Evolutionary conservation across 1,140 invertebrate species (phyloP).

Genomic region (Anthonomus grandis): DNA sequence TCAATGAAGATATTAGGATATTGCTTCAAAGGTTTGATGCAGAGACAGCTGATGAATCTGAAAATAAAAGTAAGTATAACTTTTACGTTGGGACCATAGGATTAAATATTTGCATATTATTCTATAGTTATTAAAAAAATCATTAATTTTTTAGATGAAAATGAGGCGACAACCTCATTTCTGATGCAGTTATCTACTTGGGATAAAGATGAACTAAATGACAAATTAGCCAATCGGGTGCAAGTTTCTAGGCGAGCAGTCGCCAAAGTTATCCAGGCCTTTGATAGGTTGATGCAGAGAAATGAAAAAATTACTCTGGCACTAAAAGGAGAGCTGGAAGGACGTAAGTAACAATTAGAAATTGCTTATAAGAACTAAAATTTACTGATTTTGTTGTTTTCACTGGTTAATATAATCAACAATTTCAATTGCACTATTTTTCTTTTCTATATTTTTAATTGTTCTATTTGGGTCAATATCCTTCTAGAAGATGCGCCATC

Average conservation of each 20-base stretch:
- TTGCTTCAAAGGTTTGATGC: slow-evolving; percentile 94
- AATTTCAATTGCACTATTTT: not conserved
- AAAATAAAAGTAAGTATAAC: slow-evolving; percentile 82
- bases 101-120: not conserved
- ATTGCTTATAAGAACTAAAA: slow-evolving; percentile 4
- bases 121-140: not conserved
- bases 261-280: slow-evolving; percentile 93
- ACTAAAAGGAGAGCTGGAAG: slow-evolving; percentile 78
- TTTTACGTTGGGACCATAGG: not conserved
- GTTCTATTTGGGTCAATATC: too few species aligned
- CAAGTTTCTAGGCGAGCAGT: slow-evolving; percentile 91
- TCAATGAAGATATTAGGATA: slow-evolving; percentile 95
- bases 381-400: not conserved
- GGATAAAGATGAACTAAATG: slow-evolving; percentile 96
- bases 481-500: slow-evolving; percentile 61
- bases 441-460: not conserved
- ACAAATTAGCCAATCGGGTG: slow-evolving; percentile 90
- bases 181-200: slow-evolving; percentile 94
- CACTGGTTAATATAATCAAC: not conserved
- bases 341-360: slow-evolving; percentile 49
- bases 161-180: slow-evolving; percentile 95
- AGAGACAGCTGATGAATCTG: slow-evolving; percentile 93
- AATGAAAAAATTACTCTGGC: slow-evolving; percentile 89
- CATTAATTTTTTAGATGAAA: slow-evolving; percentile 73
- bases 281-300: slow-evolving; percentile 89